A percentile compares a stretch with the other conserved stretches of the same genome.
phyloP scores from a whole-genome alignment of 37 sponge, comb jelly and placozoan genomes.

The Halisarca cf. caerulea region DNA sequence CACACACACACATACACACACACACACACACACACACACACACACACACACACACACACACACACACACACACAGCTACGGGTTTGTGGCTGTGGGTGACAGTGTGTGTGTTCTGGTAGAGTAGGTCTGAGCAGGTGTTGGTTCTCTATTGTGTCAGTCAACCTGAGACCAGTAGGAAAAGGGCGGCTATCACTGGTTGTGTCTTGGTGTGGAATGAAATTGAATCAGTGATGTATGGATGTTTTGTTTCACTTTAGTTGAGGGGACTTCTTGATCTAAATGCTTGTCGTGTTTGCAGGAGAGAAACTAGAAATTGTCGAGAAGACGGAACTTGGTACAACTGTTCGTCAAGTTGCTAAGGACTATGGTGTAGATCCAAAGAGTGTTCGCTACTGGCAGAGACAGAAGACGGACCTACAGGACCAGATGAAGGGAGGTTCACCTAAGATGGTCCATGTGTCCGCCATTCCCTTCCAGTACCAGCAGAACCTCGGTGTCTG shows the following conservation, averaged over 20 bases:
- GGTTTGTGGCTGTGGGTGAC: too few relatives aligned
- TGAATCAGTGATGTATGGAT: too few relatives aligned
- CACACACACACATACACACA: too few relatives aligned
- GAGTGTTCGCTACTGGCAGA: constrained; percentile 30
- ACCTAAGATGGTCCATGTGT: not conserved
- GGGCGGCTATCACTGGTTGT: too few relatives aligned
- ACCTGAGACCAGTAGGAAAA: too few relatives aligned
- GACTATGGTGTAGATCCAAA: constrained; percentile 22
- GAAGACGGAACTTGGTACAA: not conserved
- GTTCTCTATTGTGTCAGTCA: too few relatives aligned
- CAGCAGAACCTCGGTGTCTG: constrained; percentile 20
- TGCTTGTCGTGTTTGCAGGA: not conserved
- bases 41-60: not conserved
- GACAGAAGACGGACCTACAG: constrained; percentile 3
- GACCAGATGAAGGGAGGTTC: not conserved
- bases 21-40: not conserved
- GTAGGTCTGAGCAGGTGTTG: too few relatives aligned
- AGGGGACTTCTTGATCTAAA: too few relatives aligned
- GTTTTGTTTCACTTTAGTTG: too few relatives aligned
- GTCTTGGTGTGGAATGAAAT: too few relatives aligned
- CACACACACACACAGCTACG: not conserved
- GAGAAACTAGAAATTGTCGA: constrained; percentile 16
- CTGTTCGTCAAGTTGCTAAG: constrained; percentile 23
- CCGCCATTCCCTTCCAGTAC: not conserved
- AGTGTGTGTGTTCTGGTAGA: too few relatives aligned